A percentile compares a stretch with the other conserved stretches of the same genome.
phyloP scores from a whole-genome alignment of 2,113 vertebrate genomes.

The sheep (Ovis aries) region DNA sequence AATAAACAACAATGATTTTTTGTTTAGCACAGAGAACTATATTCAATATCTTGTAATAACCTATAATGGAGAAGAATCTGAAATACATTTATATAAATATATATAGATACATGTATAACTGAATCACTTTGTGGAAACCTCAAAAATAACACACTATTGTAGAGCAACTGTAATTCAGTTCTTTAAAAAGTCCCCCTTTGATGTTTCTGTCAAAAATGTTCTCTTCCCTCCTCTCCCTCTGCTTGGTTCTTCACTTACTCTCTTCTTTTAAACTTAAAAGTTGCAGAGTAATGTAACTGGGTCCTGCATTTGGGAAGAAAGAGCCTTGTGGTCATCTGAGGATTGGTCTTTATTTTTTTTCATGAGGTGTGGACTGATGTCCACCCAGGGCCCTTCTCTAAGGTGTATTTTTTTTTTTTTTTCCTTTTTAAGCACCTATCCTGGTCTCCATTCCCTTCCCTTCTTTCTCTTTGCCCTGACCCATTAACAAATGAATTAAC shows the following conservation, averaged over 20 bases:
- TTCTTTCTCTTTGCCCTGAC: background rate
- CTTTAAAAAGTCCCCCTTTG: background rate
- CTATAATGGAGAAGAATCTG: background rate
- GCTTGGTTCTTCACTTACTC: background rate
- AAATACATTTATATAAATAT: background rate
- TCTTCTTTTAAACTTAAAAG: background rate
- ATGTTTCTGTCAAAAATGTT: background rate
- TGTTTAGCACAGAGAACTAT: background rate
- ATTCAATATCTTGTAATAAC: background rate
- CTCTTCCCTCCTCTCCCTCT: background rate
- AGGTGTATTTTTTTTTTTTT: background rate
- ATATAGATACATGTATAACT: background rate
- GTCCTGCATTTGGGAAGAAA: background rate
- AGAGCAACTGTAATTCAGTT: background rate
- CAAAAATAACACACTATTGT: background rate
- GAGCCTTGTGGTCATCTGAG: background rate
- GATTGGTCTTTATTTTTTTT: background rate
- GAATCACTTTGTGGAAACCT: background rate
- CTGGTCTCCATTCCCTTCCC: background rate
- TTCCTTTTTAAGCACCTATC: background rate
- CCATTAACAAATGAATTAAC: background rate
- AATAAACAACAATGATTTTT: too few species aligned
- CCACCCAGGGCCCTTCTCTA: background rate
- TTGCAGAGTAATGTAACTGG: background rate
- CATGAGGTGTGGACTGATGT: rapidly evolving